These are phyloP conservation scores for Hyperoplus immaculatus DNA, from an alignment of 2,797 vertebrate species.

Conservation along the genomic window DNA sequence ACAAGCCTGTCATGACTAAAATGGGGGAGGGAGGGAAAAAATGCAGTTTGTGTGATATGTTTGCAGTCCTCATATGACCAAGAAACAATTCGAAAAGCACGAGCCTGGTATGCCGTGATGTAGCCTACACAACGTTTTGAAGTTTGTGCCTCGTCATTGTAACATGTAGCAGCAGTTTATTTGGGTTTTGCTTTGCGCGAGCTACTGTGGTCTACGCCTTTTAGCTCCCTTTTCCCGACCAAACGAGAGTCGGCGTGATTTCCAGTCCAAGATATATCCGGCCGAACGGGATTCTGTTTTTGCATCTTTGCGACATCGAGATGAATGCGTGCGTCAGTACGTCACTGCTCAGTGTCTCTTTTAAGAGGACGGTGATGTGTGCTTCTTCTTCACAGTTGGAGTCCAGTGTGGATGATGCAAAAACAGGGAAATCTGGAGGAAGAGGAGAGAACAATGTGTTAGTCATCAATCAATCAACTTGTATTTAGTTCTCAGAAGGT, in stretches of 20 bases:
- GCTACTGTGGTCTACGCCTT: constrained; percentile 18
- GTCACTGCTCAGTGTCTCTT: constrained; percentile 65
- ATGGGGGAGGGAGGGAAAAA: constrained; percentile 18
- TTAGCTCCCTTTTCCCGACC: constrained; percentile 37
- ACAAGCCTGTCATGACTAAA: constrained; percentile 56
- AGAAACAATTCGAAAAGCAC: constrained; percentile 13
- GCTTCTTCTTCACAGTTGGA: constrained; percentile 83
- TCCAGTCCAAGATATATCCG: constrained; percentile 46
- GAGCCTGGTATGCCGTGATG: constrained; percentile 41
- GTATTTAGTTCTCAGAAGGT: too few relatives aligned
- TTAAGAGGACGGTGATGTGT: constrained; percentile 66
- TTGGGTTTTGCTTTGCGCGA: constrained; percentile 63
- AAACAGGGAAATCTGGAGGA: constrained; percentile 75
- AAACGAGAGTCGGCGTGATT: constrained; percentile 53
- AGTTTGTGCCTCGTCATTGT: constrained; percentile 39
- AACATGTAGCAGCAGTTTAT: constrained; percentile 65
- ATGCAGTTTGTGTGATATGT: constrained; percentile 54
- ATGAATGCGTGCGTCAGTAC: constrained; percentile 69
- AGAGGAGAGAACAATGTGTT: constrained; percentile 38
- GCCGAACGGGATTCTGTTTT: constrained; percentile 22
- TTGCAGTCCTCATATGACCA: constrained; percentile 44
- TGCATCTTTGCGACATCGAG: constrained; percentile 53
- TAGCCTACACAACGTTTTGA: constrained; percentile 39
- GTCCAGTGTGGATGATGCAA: constrained; percentile 83
- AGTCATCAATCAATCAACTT: neutral